These are phyloP conservation scores for Beris chalybata DNA, from an alignment of 2,888 invertebrate species.

Conservation along the genomic window DNA sequence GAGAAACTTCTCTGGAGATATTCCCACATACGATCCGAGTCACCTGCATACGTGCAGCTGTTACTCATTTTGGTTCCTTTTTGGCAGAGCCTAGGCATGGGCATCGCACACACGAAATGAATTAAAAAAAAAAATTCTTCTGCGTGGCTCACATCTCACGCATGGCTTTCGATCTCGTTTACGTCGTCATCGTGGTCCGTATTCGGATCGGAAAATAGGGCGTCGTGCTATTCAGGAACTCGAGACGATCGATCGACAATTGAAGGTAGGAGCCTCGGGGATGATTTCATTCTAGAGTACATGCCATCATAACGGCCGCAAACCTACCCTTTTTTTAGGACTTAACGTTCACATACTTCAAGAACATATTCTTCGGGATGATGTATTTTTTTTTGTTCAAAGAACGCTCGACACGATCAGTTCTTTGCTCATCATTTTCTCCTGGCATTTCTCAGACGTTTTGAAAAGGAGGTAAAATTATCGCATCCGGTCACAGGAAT, in stretches of 20 bases:
- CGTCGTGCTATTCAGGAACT: too few relatives aligned
- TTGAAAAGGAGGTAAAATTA: constrained; percentile 26
- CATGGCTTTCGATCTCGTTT: constrained; percentile 27
- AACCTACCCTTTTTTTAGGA: neutral
- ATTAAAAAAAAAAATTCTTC: too few relatives aligned
- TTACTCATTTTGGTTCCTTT: constrained; percentile 36
- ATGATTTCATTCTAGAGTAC: too few relatives aligned
- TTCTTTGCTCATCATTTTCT: constrained; percentile 22
- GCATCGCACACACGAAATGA: too few relatives aligned
- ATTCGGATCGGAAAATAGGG: too few relatives aligned
- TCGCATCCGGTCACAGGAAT: constrained; percentile 36
- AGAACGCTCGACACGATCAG: neutral
- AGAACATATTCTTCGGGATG: neutral
- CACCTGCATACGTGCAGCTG: constrained; percentile 41
- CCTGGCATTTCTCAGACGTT: constrained; percentile 27
- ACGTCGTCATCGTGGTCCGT: constrained; percentile 20
- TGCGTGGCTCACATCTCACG: constrained; percentile 18
- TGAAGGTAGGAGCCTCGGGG: too few relatives aligned
- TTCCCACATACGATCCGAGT: constrained; percentile 51
- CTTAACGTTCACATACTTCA: neutral
- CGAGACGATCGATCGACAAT: too few relatives aligned
- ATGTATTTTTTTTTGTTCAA: neutral
- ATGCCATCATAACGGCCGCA: neutral
- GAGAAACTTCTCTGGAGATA: constrained; percentile 55
- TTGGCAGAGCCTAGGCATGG: constrained; percentile 11